These are phyloP conservation scores for Diadegma fenestrale DNA, from an alignment of 2,888 invertebrate genomes.

Conservation along the genomic window DNA sequence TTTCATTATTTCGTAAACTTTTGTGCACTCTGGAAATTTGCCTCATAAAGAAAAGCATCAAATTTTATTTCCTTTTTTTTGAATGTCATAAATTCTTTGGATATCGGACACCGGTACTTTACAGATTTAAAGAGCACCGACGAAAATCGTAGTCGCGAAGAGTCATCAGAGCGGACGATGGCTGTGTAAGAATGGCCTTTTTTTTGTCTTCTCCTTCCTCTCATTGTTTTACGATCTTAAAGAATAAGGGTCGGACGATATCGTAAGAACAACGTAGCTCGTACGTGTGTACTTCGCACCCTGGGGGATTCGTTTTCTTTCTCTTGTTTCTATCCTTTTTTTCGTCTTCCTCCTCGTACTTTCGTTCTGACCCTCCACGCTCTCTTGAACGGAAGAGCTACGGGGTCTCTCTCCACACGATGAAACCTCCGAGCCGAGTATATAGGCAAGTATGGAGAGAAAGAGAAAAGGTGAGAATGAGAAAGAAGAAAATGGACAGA, in stretches of 20 bases:
- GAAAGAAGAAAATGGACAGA: not conserved
- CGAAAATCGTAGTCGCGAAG: conserved; percentile 18
- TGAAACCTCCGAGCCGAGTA: conserved; percentile 46
- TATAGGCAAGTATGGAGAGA: conserved; percentile 24
- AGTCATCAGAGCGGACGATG: conserved; percentile 21
- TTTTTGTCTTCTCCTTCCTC: conserved; percentile 4
- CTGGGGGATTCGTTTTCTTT: conserved; percentile 34
- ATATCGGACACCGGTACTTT: not conserved
- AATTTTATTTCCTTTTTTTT: conserved; percentile 2
- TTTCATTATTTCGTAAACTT: not conserved
- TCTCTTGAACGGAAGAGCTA: conserved; percentile 31
- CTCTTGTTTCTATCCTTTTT: conserved; percentile 5
- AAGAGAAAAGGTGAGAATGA: not conserved
- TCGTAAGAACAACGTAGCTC: not conserved
- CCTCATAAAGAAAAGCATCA: not conserved
- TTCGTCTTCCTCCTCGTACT: conserved; percentile 1
- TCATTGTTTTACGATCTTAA: conserved; percentile 18
- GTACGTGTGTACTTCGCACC: conserved; percentile 2
- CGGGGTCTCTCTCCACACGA: conserved; percentile 7
- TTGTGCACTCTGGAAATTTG: not conserved
- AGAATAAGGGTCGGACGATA: conserved; percentile 27
- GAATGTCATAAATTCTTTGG: not conserved
- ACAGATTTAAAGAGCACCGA: not conserved
- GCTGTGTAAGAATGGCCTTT: not conserved
- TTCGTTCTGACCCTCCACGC: conserved; percentile 17